phyloP scores from a whole-genome alignment of 2,797 vertebrate species.

The Sebastes nivosus region DNA sequence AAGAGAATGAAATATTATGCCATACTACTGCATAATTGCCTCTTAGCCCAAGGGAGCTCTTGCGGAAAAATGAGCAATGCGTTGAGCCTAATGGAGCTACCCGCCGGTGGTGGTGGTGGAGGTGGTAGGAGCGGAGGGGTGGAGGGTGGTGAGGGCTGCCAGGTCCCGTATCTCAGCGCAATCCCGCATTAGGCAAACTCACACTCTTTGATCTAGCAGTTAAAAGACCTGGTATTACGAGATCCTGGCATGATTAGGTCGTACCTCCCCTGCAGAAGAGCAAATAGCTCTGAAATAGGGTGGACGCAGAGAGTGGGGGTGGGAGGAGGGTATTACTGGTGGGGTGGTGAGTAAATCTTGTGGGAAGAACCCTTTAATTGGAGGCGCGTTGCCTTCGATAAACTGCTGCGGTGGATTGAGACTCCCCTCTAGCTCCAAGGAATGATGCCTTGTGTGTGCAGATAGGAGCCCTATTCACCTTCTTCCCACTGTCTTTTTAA shows the following conservation, averaged over 20 bases:
- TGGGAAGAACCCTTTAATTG: conserved; percentile 55
- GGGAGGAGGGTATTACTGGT: not conserved
- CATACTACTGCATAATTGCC: conserved; percentile 85
- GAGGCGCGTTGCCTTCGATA: conserved; percentile 42
- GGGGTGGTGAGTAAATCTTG: conserved; percentile 33
- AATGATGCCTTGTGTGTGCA: conserved; percentile 9
- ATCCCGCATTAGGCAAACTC: conserved; percentile 66
- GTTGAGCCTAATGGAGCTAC: conserved; percentile 80
- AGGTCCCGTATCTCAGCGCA: conserved; percentile 61
- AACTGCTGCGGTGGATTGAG: conserved; percentile 44
- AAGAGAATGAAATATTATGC: conserved; percentile 85
- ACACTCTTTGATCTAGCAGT: conserved; percentile 72
- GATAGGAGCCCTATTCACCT: not conserved
- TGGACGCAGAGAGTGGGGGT: not conserved
- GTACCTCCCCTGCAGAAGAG: conserved; percentile 38
- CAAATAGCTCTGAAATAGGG: conserved; percentile 43
- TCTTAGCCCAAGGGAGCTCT: conserved; percentile 84
- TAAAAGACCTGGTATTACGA: conserved; percentile 64
- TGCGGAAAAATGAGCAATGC: conserved; percentile 84
- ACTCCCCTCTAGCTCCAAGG: conserved; percentile 8
- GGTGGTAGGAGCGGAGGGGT: conserved; percentile 25
- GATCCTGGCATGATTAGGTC: conserved; percentile 52
- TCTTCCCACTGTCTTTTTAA: not conserved
- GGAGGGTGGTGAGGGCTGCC: conserved; percentile 55
- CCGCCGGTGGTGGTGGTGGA: conserved; percentile 27